Evolutionary conservation across 1,140 invertebrate genomes (phyloP).

Genomic region (Drosophila ercepeae): DNA sequence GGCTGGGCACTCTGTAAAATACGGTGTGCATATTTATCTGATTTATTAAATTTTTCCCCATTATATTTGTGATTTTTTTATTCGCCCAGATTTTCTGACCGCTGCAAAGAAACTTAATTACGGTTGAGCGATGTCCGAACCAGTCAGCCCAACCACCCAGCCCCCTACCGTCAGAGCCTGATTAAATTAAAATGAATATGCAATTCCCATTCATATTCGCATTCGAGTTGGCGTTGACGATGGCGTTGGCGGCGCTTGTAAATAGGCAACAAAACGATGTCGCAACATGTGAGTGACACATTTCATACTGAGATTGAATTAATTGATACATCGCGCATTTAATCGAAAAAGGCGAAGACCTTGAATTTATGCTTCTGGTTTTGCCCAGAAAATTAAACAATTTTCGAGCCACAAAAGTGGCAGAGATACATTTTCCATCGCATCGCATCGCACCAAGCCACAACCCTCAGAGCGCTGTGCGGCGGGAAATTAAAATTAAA

Average conservation of each 20-base stretch:
- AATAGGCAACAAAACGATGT: slow-evolving; percentile 45
- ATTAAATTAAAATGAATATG: slow-evolving; percentile 62
- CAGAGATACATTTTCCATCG: slow-evolving; percentile 16
- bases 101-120: slow-evolving; percentile 69
- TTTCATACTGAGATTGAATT: slow-evolving; percentile 48
- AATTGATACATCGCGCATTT: slow-evolving; percentile 51
- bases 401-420: slow-evolving; percentile 9
- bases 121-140: slow-evolving; percentile 25
- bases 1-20: slow-evolving; percentile 17
- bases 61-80: slow-evolving; percentile 14
- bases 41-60: slow-evolving; percentile 37
- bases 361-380: not conserved
- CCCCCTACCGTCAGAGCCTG: slow-evolving; percentile 18
- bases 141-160: too few species aligned
- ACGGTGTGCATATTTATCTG: slow-evolving; percentile 22
- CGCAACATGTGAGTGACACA: slow-evolving; percentile 49
- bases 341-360: not conserved
- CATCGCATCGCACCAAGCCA: not conserved
- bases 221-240: too few species aligned
- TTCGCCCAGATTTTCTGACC: slow-evolving; percentile 8
- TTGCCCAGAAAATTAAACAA: not conserved
- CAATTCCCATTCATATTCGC: slow-evolving; percentile 28
- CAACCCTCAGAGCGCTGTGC: not conserved
- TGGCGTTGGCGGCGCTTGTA: slow-evolving; percentile 12
- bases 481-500: slow-evolving; percentile 74